Base-by-base conservation (phyloP, 2,888 invertebrate species). In the Fragum fragum region DNA sequence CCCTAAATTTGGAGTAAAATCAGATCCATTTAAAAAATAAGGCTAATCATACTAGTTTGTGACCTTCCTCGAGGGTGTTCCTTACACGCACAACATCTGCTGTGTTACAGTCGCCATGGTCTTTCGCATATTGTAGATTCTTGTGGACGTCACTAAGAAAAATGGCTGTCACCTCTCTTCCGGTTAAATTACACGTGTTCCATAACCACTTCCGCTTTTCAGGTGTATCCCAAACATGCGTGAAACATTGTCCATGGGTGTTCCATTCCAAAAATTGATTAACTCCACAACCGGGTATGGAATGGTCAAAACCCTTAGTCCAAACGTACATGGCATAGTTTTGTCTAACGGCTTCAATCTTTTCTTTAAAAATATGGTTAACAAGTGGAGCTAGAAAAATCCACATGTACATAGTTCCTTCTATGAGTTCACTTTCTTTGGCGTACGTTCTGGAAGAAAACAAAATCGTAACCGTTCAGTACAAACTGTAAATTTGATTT, bases 241-340 rank as follows among this genome's bases (percentile, higher is more conserved):
- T 85, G 68, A 87, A 89, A 55, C 89, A 89, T 5, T 47, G 55
- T 11, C 82, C 63, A 16, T 73, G 63, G 9, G 32, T 73, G 72
- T 87, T 42, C 87, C 87, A 87, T 1, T 81, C 47, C 9, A 87
- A 18, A 63, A 87, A 87, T 7, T 77, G 70, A 0, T n/a, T 57
- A 26, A 59, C 59, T 26, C 66, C 76, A 79, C 87, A 89, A 16
- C 87, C 86, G 26, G 76, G 47, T 11, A 87, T 66, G 1, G 61
- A 57, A 11, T 32, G 55, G 68, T 89, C 89, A 69, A 87, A 89
- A 7, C 87, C 89, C 16, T 36, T 66, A 1, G 81, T 85, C 89
- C 89, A 89, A 0, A 89, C 89, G 52, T 89, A 89, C 87, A 89
- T 89, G 5, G 85, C 79, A 76, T 89, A 89, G 2, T 75, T 28